Base-by-base conservation (phyloP, 2,113 vertebrate genomes). In the Calyptomena viridis region DNA sequence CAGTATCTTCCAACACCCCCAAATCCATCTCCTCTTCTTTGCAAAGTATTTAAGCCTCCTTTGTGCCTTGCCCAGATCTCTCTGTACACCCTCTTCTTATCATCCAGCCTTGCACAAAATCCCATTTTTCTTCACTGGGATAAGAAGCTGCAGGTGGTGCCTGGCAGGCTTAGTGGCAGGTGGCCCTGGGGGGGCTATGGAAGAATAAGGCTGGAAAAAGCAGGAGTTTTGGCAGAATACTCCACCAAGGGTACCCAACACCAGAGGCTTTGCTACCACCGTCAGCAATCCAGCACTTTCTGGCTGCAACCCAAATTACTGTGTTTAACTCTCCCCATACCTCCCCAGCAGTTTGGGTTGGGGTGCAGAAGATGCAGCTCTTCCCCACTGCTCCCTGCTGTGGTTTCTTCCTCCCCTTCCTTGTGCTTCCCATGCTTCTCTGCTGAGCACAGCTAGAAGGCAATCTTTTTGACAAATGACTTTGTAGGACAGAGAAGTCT, bases 131-230 rank as follows among this genome's bases (percentile, higher is more conserved):
- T 13, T 12, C 27, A 9, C 8, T 4, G 4, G 52, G 39, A 39
- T 0, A 21, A 28, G 72, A 42, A 21, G 68, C 39, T 90, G 74
- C 44, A 55, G 42, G 42, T 9, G 31, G 19, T 8, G 18, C 21
- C 64, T 5, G 5, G 49, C 35, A 18, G 10, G 44, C 30, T 59
- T 1, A 0, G 17, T 3, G 12, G 56, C 55, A 58, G 27, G 46
- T 9, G 59, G 39, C 23, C n/a, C 66, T 2, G 1, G 2, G 17
- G 14, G 47, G 4, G 19, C 31, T 35, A 5, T 0, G 1, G 9
- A 56, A 74, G 12, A 58, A 12, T 0, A 59, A 0, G 0, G 15
- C 0, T 21, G 39, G 59, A 62, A 46, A 77, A 12, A 1, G 2
- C 9, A 1, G 0, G 2, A 7, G 3, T 79, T 64, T 28, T 1